Evolutionary conservation across 2,888 invertebrate genomes (phyloP), one percentile per base, ranked within the genome.

Genomic region (Callosobruchus maculatus): DNA sequence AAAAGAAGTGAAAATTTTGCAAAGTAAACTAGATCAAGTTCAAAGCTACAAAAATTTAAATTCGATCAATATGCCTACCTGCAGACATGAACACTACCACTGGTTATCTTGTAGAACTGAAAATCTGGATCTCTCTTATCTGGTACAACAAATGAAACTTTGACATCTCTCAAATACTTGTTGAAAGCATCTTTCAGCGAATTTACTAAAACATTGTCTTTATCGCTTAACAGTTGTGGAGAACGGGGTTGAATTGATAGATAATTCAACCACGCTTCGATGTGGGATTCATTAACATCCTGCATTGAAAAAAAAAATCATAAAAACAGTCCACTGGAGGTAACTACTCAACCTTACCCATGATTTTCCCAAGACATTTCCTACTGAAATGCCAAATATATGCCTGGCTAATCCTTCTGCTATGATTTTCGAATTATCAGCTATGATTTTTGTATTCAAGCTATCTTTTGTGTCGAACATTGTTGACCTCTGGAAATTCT

Each of bases 51-150:
- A 49, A 49, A 49, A 49, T 18, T 49, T 18, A 49, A 49, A 49
- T 49, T 13, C 4, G 3, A 3, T 13, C 3, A 7, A 49, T 49
- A 13, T 49, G 9, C 71, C 87, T 88, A 96, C 96, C 93, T 95
- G 87, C 98, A 98, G 7, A 97, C 94, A 87, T 94, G 94, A 79
- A 98, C 90, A 26, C 89, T 90, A 30, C 95, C 94, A 79, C 92
- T 91, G 0, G 94, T 93, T 68, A 94, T 92, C 80, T 95, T 94
- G 86, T 97, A 98, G 80, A 98, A 93, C 81, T 95, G 92, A 88
- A 95, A 96, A 84, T 98, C 98, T 0, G 98, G 97, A 85, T 98
- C 98, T 21, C 97, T 90, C 83, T 93, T 93, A 86, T 97, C 97
- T 0, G 94, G 92, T 67, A 90, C 89, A 80, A 94, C 92, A 74